Conservation (phyloP, 2,113 vertebrate species). For the Eclectus roratus region DNA sequence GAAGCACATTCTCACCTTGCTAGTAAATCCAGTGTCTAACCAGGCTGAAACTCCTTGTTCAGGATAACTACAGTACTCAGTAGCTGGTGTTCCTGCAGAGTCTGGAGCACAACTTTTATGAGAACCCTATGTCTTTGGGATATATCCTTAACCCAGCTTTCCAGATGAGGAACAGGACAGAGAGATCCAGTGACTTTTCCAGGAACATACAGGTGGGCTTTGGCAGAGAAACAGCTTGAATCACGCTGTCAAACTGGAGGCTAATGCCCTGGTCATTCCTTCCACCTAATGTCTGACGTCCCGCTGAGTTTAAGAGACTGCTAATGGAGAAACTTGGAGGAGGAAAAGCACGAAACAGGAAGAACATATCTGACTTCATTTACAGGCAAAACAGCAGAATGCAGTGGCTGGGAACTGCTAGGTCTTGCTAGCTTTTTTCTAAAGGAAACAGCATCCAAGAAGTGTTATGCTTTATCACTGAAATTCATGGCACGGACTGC, state of each 20-base stretch:
- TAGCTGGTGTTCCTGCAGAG: neutral
- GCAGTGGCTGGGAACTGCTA: accelerated
- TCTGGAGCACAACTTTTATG: neutral
- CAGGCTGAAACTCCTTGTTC: neutral
- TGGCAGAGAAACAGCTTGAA: neutral
- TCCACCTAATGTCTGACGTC: neutral
- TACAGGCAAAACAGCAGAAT: neutral
- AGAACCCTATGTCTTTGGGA: neutral
- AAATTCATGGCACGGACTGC: neutral
- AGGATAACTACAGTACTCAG: accelerated
- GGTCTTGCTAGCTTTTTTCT: neutral
- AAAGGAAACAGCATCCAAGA: neutral
- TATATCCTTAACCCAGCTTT: neutral
- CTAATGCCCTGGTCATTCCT: neutral
- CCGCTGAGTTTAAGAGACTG: neutral
- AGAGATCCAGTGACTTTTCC: neutral
- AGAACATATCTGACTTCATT: neutral
- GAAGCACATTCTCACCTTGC: neutral
- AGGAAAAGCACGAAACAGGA: neutral
- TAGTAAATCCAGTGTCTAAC: neutral
- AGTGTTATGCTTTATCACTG: neutral
- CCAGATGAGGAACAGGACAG: neutral
- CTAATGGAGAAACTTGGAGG: neutral
- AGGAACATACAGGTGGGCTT: neutral
- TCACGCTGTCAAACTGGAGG: neutral